phyloP scores from a whole-genome alignment of 2,797 vertebrate genomes.

The Syncerus caffer region DNA sequence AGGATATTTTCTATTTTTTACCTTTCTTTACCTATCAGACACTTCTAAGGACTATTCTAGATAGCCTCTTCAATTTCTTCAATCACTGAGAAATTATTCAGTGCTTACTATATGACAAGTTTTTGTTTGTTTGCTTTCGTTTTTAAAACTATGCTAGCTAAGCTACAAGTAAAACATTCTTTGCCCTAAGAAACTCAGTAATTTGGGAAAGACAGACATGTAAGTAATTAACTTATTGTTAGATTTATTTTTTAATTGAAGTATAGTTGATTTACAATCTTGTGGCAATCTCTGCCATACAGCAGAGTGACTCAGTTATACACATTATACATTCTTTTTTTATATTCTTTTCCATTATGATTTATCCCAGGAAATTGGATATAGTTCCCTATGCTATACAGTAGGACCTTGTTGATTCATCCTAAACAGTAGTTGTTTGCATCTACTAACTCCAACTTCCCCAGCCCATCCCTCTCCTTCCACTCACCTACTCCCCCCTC shows the following conservation, averaged over 20 bases:
- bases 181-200: background rate
- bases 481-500: background rate
- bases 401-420: background rate
- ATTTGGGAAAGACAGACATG: background rate
- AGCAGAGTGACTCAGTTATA: background rate
- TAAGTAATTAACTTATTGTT: background rate
- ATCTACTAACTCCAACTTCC: background rate
- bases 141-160: background rate
- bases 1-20: background rate
- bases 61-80: background rate
- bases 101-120: background rate
- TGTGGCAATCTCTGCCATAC: background rate
- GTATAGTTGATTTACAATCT: background rate
- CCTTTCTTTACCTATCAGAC: background rate
- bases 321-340: background rate
- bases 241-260: background rate
- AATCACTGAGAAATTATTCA: background rate
- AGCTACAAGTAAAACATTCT: background rate
- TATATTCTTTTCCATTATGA: background rate
- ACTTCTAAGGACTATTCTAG: background rate
- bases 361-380: background rate
- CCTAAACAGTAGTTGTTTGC: background rate
- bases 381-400: background rate
- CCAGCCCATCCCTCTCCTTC: background rate
- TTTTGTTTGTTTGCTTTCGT: background rate